A percentile compares a stretch with the other conserved stretches of the same genome.
Conservation (phyloP, 2,797 vertebrate species). For the Pelobates cultripes region DNA sequence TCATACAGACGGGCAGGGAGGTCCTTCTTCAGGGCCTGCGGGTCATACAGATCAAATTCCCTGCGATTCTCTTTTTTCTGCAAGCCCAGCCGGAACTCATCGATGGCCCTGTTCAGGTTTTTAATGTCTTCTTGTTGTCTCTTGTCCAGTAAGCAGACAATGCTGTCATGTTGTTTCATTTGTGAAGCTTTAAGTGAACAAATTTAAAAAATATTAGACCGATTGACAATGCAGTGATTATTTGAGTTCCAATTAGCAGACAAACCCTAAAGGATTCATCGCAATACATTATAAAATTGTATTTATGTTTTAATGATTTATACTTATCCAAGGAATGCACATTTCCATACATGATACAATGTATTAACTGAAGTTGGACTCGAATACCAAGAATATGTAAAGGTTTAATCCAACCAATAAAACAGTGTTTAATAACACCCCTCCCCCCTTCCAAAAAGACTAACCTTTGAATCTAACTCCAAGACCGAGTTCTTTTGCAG, state of each 20-base stretch:
- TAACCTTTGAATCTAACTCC: too few species aligned
- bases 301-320: too few species aligned
- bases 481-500: too few species aligned
- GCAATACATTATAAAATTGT: too few species aligned
- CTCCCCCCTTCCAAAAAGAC: too few species aligned
- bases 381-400: too few species aligned
- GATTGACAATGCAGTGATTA: background rate
- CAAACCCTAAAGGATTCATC: too few species aligned
- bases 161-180: constrained; percentile 70
- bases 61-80: constrained; percentile 74
- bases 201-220: background rate
- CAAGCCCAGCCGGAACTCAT: constrained; percentile 70
- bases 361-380: too few species aligned
- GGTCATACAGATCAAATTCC: constrained; percentile 81
- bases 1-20: constrained; percentile 64
- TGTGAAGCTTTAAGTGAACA: constrained; percentile 62
- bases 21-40: constrained; percentile 69
- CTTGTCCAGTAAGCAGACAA: constrained; percentile 70
- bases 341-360: too few species aligned
- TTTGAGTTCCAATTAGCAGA: background rate
- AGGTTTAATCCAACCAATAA: too few species aligned
- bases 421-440: too few species aligned
- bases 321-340: too few species aligned
- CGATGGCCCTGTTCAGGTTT: constrained; percentile 65
- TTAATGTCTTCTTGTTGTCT: constrained; percentile 68